Evolutionary conservation across 2,888 invertebrate genomes (phyloP), one percentile per base, ranked within the genome.

Genomic region (Chrysina gloriosa): DNA sequence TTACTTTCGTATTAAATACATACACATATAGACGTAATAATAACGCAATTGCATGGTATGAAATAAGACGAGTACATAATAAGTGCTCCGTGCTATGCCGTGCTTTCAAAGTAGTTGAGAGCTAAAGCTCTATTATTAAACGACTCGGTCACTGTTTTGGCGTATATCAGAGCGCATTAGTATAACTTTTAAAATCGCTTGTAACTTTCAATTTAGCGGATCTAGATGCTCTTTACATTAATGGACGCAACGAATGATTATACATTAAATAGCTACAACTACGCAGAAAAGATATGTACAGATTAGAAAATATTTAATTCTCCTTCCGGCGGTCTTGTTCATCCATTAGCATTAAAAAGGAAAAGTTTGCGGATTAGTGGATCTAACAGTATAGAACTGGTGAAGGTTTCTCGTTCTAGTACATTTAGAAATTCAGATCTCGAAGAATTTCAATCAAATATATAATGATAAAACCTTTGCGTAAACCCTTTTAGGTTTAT

Each of bases 121-220:
- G 31, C 31, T 52, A 52, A 52, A 52, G 52, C 52, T 52, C 52
- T 31, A 52, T 52, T 52, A 52, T 52, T 52, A 52, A 52, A 52
- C 19, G 31, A 29, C 14, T 19, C 52, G 52, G 31, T 52, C 52
- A 52, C 14, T 31, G 31, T 52, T 52, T 31, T 31, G 29, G 31
- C n/a, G n/a, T 31, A 52, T 52, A 31, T 52, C 52, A 19, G 31
- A 52, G 52, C 31, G 16, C 42, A 14, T 16, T n/a, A 3, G 7
- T 9, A 31, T 31, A 31, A 52, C 31, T 52, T 52, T 52, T 52
- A 31, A 47, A 47, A 47, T 31, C 52, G 52, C 52, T 29, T 31
- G 52, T 52, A 52, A 52, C 31, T 52, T 52, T 52, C 52, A 52
- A 52, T 52, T 52, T 52, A 31, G 52, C 52, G 52, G 34, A 52